Evolutionary conservation across 2,888 invertebrate species (phyloP), one percentile per base, ranked within the genome.

Genomic region (Orthonevra nobilis): DNA sequence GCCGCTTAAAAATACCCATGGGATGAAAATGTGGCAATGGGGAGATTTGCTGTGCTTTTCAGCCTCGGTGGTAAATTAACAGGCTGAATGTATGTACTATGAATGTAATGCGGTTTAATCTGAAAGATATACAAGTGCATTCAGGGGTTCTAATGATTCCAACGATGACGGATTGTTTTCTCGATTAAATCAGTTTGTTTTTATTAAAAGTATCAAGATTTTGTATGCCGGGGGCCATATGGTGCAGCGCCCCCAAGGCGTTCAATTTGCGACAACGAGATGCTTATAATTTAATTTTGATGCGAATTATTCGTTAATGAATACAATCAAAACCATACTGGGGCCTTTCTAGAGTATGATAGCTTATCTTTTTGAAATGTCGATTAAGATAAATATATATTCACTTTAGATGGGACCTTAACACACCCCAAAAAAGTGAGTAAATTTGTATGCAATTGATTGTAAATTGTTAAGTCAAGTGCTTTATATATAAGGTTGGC

Each of bases 81-180:
- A 44, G 28, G 52, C 30, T 70, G 26, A 54, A 44, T 52, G 52
- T 61, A 36, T 61, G 60, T 61, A 61, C 60, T 70, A 44, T 52
- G 52, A 52, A 36, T 61, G 60, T 61, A 61, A 70, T 70, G 70
- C 61, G 61, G 70, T 70, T 34, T 70, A 70, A 70, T 70, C 70
- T 61, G 61, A 50, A 36, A 52, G 9, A 58, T 17, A 70, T 70
- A 70, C 42, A 50, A 70, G 34, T 70, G 61, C 60, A 61, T 28
- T 54, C 14, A 50, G 52, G 28, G 58, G 68, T 46, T 46, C 40
- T 15, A 40, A n/a, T 5, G 38, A 58, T 32, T 28, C 40, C 20
- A 68, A 68, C 40, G 20, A 61, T 70, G 61, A 70, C 61, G 42
- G 70, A 70, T 70, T 61, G 70, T n/a, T 70, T 70, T 70, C 26